These are phyloP conservation scores for Lasioglossum pauxillum DNA, from an alignment of 2,888 invertebrate genomes.

Conservation along the genomic window DNA sequence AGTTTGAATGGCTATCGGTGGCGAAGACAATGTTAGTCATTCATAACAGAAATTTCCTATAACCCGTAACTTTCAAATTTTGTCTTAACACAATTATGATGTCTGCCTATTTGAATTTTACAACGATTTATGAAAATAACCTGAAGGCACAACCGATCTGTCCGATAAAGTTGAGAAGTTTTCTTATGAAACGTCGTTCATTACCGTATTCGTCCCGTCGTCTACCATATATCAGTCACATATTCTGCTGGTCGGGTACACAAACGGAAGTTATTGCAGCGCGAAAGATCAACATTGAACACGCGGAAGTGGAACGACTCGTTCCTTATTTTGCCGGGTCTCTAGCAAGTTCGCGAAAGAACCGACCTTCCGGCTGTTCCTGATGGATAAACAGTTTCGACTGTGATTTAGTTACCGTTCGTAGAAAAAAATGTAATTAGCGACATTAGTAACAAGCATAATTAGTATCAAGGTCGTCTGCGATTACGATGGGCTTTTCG, in stretches of 20 bases:
- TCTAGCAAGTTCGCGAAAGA: not conserved
- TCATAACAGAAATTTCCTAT: too few relatives aligned
- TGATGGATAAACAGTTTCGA: not conserved
- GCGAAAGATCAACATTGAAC: slow-evolving; percentile 14
- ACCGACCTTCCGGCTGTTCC: not conserved
- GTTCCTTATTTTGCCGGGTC: not conserved
- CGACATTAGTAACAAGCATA: not conserved
- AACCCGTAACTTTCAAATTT: not conserved
- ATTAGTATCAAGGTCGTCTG: too few relatives aligned
- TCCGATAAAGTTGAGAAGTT: slow-evolving; percentile 48
- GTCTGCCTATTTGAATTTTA: too few relatives aligned
- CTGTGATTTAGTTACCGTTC: not conserved
- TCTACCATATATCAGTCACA: slow-evolving; percentile 15
- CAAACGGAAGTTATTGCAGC: slow-evolving; percentile 13
- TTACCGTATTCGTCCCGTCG: not conserved
- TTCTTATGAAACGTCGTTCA: not conserved
- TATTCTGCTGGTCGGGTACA: not conserved
- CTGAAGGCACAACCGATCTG: not conserved
- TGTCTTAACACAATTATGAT: not conserved
- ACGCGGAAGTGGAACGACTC: not conserved
- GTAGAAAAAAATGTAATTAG: not conserved
- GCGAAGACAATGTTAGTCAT: too few relatives aligned
- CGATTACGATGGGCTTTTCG: too few relatives aligned
- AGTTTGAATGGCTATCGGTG: too few relatives aligned
- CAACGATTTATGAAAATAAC: not conserved